Evolutionary conservation across 2,797 vertebrate genomes (phyloP).

Genomic region (Rachycentron canadum): DNA sequence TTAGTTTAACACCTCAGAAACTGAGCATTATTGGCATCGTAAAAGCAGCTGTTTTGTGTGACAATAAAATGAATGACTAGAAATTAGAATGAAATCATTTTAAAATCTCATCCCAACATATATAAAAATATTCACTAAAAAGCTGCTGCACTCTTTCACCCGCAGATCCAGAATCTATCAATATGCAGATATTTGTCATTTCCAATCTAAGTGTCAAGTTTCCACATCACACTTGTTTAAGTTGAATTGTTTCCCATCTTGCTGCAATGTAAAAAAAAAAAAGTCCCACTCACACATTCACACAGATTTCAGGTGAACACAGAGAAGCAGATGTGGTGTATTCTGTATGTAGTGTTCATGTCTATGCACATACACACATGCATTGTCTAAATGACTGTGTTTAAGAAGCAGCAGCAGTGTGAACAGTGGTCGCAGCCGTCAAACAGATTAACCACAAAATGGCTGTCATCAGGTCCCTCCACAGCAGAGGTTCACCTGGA

Average conservation of each 20-base stretch:
- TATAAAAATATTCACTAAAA: too few relatives aligned
- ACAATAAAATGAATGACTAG: too few relatives aligned
- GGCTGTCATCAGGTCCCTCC: conserved; percentile 28
- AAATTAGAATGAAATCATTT: too few relatives aligned
- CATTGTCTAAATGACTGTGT: conserved; percentile 15
- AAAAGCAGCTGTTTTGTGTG: too few relatives aligned
- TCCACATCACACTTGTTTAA: background rate
- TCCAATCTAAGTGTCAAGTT: background rate
- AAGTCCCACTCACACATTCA: background rate
- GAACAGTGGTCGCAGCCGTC: conserved; percentile 37
- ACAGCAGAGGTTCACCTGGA: conserved; percentile 56
- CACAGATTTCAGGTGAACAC: background rate
- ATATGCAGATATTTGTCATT: background rate
- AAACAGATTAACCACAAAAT: conserved; percentile 54
- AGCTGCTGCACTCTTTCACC: too few relatives aligned
- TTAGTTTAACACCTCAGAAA: too few relatives aligned
- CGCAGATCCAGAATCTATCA: background rate
- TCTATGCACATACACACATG: conserved; percentile 22
- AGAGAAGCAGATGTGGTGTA: background rate
- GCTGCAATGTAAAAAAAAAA: background rate
- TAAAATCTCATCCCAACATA: too few relatives aligned
- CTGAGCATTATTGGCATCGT: too few relatives aligned
- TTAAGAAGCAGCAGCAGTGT: conserved; percentile 29
- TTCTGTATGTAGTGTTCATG: background rate
- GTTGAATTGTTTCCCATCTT: background rate